A percentile compares a stretch with the other conserved stretches of the same genome.
Conservation (phyloP, 2,113 vertebrate species). For the Cynopterus brachyotis region DNA sequence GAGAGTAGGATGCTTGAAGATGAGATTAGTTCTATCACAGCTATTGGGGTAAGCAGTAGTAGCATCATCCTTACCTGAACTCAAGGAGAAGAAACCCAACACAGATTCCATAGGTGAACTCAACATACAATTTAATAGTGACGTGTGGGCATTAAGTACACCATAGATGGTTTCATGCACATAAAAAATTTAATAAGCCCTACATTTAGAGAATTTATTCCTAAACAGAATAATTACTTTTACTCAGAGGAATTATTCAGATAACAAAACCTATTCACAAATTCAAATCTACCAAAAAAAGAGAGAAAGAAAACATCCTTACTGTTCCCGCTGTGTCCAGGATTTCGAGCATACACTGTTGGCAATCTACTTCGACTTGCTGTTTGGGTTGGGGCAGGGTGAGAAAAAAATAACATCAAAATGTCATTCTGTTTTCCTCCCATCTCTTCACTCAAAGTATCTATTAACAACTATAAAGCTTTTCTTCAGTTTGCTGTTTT, state of each 20-base stretch:
- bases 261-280: neutral
- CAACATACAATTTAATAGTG: neutral
- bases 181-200: conserved; percentile 15
- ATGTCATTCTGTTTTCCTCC: neutral
- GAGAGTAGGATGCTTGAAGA: neutral
- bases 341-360: conserved; percentile 99
- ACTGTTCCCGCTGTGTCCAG: conserved; percentile 99
- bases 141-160: neutral
- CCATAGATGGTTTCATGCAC: neutral
- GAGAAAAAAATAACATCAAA: conserved; percentile 19
- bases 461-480: neutral
- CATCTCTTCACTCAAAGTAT: neutral
- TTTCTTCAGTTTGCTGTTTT: neutral
- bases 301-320: conserved; percentile 80
- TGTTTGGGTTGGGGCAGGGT: conserved; percentile 65
- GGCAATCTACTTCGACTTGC: conserved; percentile 99
- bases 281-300: neutral
- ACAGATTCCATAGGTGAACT: neutral
- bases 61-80: neutral
- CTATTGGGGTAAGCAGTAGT: neutral
- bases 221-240: neutral
- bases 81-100: neutral
- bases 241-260: neutral
- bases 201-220: conserved; percentile 32
- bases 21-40: neutral